Percentiles rank a stretch among this genome's conserved stretches.
phyloP scores from a whole-genome alignment of 2,113 vertebrate species.

The Elgaria multicarinata region DNA sequence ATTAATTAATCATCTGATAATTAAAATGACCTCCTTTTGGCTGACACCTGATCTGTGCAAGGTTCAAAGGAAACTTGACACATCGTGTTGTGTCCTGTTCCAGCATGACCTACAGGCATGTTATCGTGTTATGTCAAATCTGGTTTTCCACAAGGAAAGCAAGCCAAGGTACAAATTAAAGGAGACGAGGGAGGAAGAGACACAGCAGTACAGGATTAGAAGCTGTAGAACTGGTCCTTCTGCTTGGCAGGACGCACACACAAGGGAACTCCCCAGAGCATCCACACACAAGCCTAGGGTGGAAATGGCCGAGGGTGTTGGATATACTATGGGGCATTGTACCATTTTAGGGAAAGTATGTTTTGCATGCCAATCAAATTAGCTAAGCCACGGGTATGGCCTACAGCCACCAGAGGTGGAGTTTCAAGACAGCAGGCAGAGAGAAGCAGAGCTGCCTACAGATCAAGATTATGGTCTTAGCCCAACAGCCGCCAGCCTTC shows the following conservation, averaged over 20 bases:
- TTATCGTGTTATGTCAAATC: constrained; percentile 70
- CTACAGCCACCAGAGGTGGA: not conserved
- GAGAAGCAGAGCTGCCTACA: not conserved
- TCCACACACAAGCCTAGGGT: constrained; percentile 10
- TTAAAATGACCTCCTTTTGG: constrained; percentile 83
- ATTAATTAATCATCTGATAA: constrained; percentile 84
- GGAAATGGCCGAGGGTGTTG: not conserved
- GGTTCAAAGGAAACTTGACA: constrained; percentile 78
- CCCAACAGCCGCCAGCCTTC: not conserved
- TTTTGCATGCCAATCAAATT: constrained; percentile 7
- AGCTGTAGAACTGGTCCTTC: constrained; percentile 36
- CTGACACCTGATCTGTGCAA: constrained; percentile 76
- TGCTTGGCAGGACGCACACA: not conserved
- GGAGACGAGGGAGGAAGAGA: constrained; percentile 4
- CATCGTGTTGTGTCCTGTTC: constrained; percentile 76
- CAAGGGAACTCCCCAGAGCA: not conserved
- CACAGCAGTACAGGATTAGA: not conserved
- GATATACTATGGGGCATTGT: not conserved
- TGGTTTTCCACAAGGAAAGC: constrained; percentile 64
- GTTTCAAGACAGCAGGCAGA: not conserved
- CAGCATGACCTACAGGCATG: constrained; percentile 63
- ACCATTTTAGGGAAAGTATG: not conserved
- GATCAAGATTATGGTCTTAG: not conserved
- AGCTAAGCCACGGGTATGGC: not conserved
- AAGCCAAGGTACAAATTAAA: constrained; percentile 55